A percentile compares a stretch with the other conserved stretches of the same genome.
phyloP scores from a whole-genome alignment of 2,888 invertebrate genomes.

The Dromius quadrimaculatus region DNA sequence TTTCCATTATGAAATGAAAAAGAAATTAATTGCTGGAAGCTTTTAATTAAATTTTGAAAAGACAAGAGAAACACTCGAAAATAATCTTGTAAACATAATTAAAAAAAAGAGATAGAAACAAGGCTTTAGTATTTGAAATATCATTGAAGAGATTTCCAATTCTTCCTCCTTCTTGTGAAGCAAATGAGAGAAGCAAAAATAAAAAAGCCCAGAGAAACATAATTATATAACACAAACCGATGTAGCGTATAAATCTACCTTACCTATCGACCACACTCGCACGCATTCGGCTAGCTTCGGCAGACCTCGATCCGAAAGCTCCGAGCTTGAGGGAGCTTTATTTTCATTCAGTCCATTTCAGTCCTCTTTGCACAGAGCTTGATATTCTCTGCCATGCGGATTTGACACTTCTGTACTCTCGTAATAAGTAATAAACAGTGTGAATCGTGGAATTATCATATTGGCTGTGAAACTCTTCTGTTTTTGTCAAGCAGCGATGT shows the following conservation, averaged over 20 bases:
- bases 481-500: neutral
- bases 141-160: slow-evolving; percentile 47
- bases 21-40: slow-evolving; percentile 36
- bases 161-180: slow-evolving; percentile 8
- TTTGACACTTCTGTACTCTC: neutral
- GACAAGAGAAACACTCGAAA: slow-evolving; percentile 43
- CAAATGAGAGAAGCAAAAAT: slow-evolving; percentile 26
- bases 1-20: slow-evolving; percentile 9
- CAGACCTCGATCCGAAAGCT: slow-evolving; percentile 40
- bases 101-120: slow-evolving; percentile 32
- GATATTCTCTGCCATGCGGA: neutral
- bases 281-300: slow-evolving; percentile 29
- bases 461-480: neutral
- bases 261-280: slow-evolving; percentile 49
- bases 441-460: neutral
- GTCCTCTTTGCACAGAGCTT: neutral
- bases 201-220: slow-evolving; percentile 42
- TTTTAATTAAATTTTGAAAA: slow-evolving; percentile 48
- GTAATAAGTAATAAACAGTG: neutral
- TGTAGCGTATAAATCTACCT: slow-evolving; percentile 46
- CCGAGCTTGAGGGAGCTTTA: slow-evolving; percentile 46
- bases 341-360: slow-evolving; percentile 47
- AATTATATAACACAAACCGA: slow-evolving; percentile 51
- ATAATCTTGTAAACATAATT: slow-evolving; percentile 50
- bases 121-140: slow-evolving; percentile 29